These are phyloP conservation scores for Planococcus citri DNA, from an alignment of 1,140 invertebrate species.

Conservation along the genomic window DNA sequence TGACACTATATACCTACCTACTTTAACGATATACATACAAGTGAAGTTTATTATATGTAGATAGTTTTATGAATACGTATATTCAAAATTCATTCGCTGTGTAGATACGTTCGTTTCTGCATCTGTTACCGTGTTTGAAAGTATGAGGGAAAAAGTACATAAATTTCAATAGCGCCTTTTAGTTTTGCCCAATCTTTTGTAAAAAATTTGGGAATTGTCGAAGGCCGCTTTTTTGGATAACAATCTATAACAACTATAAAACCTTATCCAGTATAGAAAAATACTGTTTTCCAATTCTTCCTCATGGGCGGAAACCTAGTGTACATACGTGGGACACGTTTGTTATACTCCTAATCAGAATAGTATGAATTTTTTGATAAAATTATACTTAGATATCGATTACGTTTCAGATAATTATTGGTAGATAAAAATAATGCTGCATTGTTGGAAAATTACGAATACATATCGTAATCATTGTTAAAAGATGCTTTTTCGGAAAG, in stretches of 20 bases:
- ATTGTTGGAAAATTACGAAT: no score
- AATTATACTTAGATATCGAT: no score
- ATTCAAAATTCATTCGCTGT: neutral
- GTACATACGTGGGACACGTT: neutral
- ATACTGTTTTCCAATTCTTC: neutral
- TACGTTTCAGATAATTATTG: no score
- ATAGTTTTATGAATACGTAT: neutral
- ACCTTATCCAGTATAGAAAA: neutral
- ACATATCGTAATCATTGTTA: no score
- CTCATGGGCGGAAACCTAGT: neutral
- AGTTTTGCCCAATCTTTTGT: slow-evolving; percentile 16
- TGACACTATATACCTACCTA: no score
- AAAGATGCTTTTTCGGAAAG: no score
- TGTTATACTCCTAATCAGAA: no score
- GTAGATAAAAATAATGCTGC: no score
- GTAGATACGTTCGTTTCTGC: neutral
- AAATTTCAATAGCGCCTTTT: neutral
- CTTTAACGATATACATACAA: no score
- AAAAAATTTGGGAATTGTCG: slow-evolving; percentile 12
- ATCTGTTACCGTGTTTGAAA: slow-evolving; percentile 7
- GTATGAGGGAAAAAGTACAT: neutral
- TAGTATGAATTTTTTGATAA: no score
- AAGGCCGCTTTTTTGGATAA: slow-evolving; percentile 15
- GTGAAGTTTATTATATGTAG: no score
- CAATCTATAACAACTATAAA: slow-evolving; percentile 16